Evolutionary conservation across 1,140 invertebrate species (phyloP).

Genomic region (Leptinotarsa defecta): DNA sequence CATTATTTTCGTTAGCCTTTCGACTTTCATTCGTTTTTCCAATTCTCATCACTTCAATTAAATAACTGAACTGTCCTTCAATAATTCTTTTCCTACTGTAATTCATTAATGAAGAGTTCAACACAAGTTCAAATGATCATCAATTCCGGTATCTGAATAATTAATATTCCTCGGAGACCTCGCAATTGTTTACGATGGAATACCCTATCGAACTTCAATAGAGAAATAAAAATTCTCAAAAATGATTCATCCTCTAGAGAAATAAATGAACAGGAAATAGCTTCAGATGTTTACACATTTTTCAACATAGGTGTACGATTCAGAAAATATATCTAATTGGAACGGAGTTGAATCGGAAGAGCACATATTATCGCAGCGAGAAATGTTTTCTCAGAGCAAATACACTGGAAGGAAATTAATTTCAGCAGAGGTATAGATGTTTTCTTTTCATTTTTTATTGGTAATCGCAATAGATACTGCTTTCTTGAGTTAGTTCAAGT

Average conservation of each 20-base stretch:
- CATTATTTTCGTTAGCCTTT: background rate
- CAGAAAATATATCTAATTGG: background rate
- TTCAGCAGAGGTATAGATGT: background rate
- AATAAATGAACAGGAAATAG: background rate
- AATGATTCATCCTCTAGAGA: background rate
- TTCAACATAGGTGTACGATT: background rate
- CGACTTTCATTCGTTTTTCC: too few species aligned
- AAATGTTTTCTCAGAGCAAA: background rate
- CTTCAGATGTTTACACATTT: background rate
- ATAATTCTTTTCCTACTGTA: too few species aligned
- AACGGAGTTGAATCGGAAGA: background rate
- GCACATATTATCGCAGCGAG: too few species aligned
- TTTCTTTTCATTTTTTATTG: background rate
- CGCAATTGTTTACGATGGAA: background rate
- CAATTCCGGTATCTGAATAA: too few species aligned
- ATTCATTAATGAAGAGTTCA: too few species aligned
- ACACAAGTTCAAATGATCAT: too few species aligned
- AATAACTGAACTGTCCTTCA: too few species aligned
- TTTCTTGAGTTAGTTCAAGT: too few species aligned
- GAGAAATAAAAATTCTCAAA: background rate
- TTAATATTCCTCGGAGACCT: too few species aligned
- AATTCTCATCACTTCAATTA: too few species aligned
- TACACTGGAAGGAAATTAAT: background rate
- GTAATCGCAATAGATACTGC: background rate
- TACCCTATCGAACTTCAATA: background rate